A percentile compares a stretch with the other conserved stretches of the same genome.
Evolutionary conservation across 92 coral and sea anemone genomes (phyloP).

Genomic region (Plumapathes pennacea): DNA sequence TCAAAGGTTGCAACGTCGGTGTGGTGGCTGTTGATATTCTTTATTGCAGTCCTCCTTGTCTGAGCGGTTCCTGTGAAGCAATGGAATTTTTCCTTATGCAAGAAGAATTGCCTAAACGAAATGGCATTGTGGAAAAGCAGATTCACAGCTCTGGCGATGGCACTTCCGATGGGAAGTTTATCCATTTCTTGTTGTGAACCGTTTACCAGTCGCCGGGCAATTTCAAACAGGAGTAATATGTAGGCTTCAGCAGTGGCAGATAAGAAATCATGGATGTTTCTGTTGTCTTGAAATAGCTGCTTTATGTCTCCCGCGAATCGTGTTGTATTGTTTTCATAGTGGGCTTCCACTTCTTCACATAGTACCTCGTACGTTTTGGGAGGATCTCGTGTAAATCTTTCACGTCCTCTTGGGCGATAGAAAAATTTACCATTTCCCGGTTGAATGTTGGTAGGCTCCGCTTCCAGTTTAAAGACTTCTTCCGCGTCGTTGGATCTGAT

Average conservation of each 20-base stretch:
- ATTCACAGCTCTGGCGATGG: constrained; percentile 7
- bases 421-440: constrained; percentile 12
- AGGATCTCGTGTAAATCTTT: not conserved
- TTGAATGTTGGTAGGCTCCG: constrained; percentile 3
- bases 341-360: not conserved
- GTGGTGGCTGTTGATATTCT: constrained; percentile 1
- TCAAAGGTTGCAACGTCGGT: too few relatives aligned
- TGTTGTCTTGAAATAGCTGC: not conserved
- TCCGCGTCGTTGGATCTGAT: not conserved
- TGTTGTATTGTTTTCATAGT: not conserved
- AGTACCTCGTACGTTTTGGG: constrained; percentile 1
- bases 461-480: constrained; percentile 5
- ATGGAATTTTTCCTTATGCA: constrained; percentile 5
- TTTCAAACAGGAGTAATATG: constrained; percentile 25
- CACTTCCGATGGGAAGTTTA: constrained; percentile 26
- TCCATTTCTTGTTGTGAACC: not conserved
- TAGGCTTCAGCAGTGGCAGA: constrained; percentile 9
- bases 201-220: constrained; percentile 17
- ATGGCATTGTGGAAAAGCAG: not conserved
- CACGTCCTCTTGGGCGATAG: not conserved
- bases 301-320: constrained; percentile 1
- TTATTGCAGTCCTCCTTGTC: not conserved
- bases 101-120: too few relatives aligned
- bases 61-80: constrained; percentile 5
- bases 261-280: not conserved